Conservation (phyloP, 2,888 invertebrate species). For the Torymus tubicola region DNA sequence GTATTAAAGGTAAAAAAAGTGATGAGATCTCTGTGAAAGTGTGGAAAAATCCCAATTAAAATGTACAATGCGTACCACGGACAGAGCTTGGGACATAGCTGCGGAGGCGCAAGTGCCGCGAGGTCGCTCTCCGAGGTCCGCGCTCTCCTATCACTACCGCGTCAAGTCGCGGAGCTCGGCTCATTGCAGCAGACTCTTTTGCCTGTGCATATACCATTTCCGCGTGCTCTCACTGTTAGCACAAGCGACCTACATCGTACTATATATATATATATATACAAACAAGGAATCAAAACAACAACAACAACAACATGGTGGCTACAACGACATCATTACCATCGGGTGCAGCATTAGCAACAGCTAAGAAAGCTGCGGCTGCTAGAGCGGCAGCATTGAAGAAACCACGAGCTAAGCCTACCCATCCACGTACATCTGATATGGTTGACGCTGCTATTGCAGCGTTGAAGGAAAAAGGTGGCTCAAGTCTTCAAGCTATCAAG, state of each 20-base stretch:
- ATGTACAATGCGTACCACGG: conserved; percentile 50
- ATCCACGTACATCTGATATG: conserved; percentile 79
- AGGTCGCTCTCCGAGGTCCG: conserved; percentile 68
- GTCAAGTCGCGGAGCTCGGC: not conserved
- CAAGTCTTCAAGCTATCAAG: conserved; percentile 80
- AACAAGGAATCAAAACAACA: not conserved
- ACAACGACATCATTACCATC: no score
- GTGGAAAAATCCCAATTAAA: conserved; percentile 16
- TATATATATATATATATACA: no score
- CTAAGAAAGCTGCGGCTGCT: conserved; percentile 31
- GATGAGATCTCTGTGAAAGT: accelerated
- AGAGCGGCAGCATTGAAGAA: conserved; percentile 62
- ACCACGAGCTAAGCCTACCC: conserved; percentile 74
- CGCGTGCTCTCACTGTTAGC: not conserved
- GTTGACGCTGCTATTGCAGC: conserved; percentile 79
- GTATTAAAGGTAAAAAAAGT: accelerated
- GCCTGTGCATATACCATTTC: not conserved
- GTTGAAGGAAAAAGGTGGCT: conserved; percentile 80
- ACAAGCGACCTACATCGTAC: not conserved
- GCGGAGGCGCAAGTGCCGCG: conserved; percentile 41
- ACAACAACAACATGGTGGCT: not conserved
- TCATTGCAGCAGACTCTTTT: conserved; percentile 16
- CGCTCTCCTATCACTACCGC: conserved; percentile 57
- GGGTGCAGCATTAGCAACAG: conserved; percentile 58
- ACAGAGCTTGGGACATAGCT: conserved; percentile 43